Evolutionary conservation across 2,888 invertebrate species (phyloP).

Genomic region (Eristalis pertinax): DNA sequence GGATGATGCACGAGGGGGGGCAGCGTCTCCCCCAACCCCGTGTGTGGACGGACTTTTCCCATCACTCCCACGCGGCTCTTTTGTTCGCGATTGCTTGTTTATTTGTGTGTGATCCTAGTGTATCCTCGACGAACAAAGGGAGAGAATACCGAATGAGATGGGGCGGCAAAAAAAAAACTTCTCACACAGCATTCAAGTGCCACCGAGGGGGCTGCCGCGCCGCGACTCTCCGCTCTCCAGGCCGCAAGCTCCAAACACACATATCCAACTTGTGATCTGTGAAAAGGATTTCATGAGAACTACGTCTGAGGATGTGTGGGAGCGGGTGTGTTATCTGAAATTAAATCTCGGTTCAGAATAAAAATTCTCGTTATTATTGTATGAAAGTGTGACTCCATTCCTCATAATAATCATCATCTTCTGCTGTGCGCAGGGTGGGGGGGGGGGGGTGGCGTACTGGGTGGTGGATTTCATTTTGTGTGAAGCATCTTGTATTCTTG

Average conservation of each 20-base stretch:
- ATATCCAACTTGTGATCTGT: slow-evolving; percentile 66
- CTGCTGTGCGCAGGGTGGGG: slow-evolving; percentile 2
- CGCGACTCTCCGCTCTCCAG: background rate
- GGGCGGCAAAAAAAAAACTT: slow-evolving; percentile 3
- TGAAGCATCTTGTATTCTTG: slow-evolving; percentile 49
- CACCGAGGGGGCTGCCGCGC: slow-evolving; percentile 46
- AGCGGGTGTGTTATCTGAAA: slow-evolving; percentile 63
- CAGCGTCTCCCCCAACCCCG: background rate
- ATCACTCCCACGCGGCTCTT: background rate
- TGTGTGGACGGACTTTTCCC: background rate
- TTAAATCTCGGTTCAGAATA: slow-evolving; percentile 70
- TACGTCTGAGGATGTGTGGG: slow-evolving; percentile 59
- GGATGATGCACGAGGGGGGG: slow-evolving; percentile 40
- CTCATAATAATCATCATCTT: slow-evolving; percentile 71
- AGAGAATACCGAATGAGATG: slow-evolving; percentile 3
- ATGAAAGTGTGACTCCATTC: slow-evolving; percentile 72
- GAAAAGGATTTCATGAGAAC: slow-evolving; percentile 63
- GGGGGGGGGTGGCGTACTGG: background rate
- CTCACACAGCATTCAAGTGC: slow-evolving; percentile 49
- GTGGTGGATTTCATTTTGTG: background rate
- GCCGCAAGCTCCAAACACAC: slow-evolving; percentile 17
- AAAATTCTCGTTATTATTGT: slow-evolving; percentile 72
- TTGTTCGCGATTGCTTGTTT: slow-evolving; percentile 40
- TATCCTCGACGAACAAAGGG: slow-evolving; percentile 52
- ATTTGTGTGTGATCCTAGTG: slow-evolving; percentile 29